phyloP scores from a whole-genome alignment of 2,797 vertebrate genomes.

The Phataginus tetradactyla region DNA sequence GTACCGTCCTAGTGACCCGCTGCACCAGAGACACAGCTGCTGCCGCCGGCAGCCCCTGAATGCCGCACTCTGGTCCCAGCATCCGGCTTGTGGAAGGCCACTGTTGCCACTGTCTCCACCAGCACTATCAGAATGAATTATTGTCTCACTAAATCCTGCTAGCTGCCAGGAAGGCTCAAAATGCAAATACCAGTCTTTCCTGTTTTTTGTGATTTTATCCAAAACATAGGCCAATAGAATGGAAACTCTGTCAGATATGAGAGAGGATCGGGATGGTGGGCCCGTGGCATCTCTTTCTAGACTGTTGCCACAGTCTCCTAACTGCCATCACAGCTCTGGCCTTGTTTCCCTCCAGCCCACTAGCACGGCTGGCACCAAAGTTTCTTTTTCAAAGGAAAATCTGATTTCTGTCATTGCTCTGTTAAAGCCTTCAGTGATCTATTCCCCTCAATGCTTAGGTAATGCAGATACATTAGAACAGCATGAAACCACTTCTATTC shows the following conservation, averaged over 20 bases:
- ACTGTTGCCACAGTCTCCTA: not conserved
- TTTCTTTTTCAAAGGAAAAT: conserved; percentile 38
- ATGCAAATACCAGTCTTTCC: not conserved
- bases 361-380: not conserved
- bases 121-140: not conserved
- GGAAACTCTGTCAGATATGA: not conserved
- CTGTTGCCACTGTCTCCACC: not conserved
- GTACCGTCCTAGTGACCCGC: not conserved
- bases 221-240: not conserved
- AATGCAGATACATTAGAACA: not conserved
- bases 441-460: not conserved
- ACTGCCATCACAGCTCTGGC: not conserved
- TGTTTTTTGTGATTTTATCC: not conserved
- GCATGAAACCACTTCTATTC: not conserved
- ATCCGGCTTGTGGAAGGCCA: not conserved
- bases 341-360: not conserved
- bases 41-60: not conserved
- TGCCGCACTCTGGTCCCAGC: not conserved
- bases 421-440: not conserved
- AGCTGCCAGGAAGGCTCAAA: not conserved
- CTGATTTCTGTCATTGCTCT: not conserved
- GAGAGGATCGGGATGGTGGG: not conserved
- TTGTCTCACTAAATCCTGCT: not conserved
- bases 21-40: not conserved
- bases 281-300: not conserved